A percentile compares a stretch with the other conserved stretches of the same genome.
Evolutionary conservation across 92 coral and sea anemone species (phyloP).

Genomic region (Pocillopora meandrina): DNA sequence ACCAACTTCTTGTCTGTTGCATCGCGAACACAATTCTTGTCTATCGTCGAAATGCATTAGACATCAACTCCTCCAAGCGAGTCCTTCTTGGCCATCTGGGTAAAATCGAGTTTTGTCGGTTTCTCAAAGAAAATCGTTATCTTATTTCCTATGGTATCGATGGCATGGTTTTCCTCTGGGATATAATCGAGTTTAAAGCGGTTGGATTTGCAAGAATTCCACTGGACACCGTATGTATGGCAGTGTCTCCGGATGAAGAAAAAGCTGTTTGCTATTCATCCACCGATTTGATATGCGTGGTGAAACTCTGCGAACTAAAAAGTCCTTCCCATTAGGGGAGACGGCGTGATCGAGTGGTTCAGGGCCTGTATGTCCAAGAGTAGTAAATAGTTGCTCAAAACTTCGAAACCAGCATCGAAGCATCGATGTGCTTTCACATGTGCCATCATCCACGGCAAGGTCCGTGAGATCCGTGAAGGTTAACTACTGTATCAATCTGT

Average conservation of each 20-base stretch:
- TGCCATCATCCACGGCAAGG: no score
- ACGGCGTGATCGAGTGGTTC: no score
- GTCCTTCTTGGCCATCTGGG: slow-evolving; percentile 46
- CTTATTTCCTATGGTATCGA: slow-evolving; percentile 37
- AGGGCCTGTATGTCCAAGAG: no score
- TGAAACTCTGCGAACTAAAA: not conserved
- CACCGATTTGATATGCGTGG: not conserved
- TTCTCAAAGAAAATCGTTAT: slow-evolving; percentile 48
- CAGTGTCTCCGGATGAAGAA: no score
- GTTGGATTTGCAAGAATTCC: slow-evolving; percentile 7
- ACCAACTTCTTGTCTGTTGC: slow-evolving; percentile 5
- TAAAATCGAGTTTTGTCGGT: slow-evolving; percentile 38
- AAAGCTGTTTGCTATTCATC: slow-evolving; percentile 1
- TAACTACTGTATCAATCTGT: no score
- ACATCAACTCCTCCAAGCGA: not conserved
- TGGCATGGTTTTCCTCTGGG: slow-evolving; percentile 42
- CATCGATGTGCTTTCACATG: no score
- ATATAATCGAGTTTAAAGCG: slow-evolving; percentile 23
- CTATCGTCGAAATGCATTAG: not conserved
- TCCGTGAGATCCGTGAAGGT: no score
- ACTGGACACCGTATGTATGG: not conserved
- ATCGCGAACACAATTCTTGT: not conserved
- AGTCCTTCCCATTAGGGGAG: no score
- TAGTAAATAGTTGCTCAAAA: no score
- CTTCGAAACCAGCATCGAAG: no score